Percentiles rank a stretch among this genome's conserved stretches.
These are phyloP conservation scores for Caenorhabditis angaria DNA, from an alignment of 2,888 invertebrate genomes.

Conservation along the genomic window DNA sequence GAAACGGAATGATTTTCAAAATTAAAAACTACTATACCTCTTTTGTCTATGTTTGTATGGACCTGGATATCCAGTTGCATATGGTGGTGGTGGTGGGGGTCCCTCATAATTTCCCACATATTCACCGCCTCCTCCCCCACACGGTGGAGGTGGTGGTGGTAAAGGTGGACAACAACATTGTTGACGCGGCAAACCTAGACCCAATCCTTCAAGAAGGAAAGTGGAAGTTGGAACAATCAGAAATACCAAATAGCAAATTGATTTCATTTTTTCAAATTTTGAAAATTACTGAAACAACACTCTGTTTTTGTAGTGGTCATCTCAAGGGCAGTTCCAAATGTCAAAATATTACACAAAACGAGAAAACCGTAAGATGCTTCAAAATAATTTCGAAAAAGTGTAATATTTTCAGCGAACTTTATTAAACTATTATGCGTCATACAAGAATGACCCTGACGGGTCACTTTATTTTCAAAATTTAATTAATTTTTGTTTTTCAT, in stretches of 20 bases:
- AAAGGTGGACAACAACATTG: constrained; percentile 41
- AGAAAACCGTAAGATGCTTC: not conserved
- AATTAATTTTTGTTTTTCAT: too few species aligned
- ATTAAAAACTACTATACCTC: not conserved
- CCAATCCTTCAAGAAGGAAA: constrained; percentile 43
- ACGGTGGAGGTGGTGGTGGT: constrained; percentile 43
- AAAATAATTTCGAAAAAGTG: not conserved
- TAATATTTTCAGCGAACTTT: constrained; percentile 2
- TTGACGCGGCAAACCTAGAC: constrained; percentile 31
- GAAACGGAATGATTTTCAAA: not conserved
- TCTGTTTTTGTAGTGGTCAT: constrained; percentile 14
- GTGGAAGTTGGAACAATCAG: constrained; percentile 19
- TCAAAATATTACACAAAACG: not conserved
- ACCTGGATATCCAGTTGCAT: constrained; percentile 19
- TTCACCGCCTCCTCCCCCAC: constrained; percentile 26
- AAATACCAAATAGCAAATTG: not conserved
- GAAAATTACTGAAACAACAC: not conserved
- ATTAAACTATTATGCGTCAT: constrained; percentile 1
- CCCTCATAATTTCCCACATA: constrained; percentile 21
- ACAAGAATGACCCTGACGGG: not conserved
- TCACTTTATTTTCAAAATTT: too few species aligned
- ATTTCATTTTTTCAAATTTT: not conserved
- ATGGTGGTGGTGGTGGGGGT: constrained; percentile 22
- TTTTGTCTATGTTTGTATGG: constrained; percentile 10
- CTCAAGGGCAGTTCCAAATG: constrained; percentile 9